Evolutionary conservation across 30 jellyfish, hydroid and myxozoan species (phyloP), one percentile per base, ranked within the genome.

Genomic region (Rhopilema esculentum): DNA sequence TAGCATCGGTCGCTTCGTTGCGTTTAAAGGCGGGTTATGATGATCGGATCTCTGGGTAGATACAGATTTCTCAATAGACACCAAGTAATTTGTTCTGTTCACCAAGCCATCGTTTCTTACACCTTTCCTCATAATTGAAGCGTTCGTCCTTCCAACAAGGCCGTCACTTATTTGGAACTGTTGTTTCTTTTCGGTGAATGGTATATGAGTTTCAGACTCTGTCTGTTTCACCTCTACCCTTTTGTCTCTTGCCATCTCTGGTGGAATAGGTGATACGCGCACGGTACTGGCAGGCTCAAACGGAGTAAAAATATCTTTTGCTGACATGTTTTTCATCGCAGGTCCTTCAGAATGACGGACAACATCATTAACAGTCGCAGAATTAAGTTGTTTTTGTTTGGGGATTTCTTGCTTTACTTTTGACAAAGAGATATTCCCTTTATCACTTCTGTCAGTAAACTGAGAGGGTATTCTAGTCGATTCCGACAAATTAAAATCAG

Each of bases 121-220:
- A 49, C 49, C 79, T 18, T 16, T 28, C 19, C 66, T 26, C 49
- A 19, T 40, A 53, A 78, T 16, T 23, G 87, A 71, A 18, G 25
- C 49, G 80, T 64, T 84, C 61, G 86, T 51, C 62, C 93, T 61
- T 24, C 68, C 27, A 16, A 49, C 93, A 20, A 85, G 83, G 66
- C 93, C 93, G 23, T 85, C 88, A 24, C 93, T 65, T 24, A 30
- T 52, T 29, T 30, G 78, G 40, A 69, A 57, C 27, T 25, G 25
- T 21, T 53, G 32, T 31, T 61, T 79, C 27, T 29, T 17, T 15
- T 22, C 23, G 21, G 15, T 12, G 57, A 12, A 2, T 2, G 12
- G 57, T 12, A 12, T 12, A n/a, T n/a, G n/a, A 2, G 57, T 40
- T 40, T 40, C 12, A 6, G 6, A 6, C 57, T 6, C 57, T 12